Evolutionary conservation across 2,113 vertebrate species (phyloP).

Genomic region (Sceloporus undulatus): DNA sequence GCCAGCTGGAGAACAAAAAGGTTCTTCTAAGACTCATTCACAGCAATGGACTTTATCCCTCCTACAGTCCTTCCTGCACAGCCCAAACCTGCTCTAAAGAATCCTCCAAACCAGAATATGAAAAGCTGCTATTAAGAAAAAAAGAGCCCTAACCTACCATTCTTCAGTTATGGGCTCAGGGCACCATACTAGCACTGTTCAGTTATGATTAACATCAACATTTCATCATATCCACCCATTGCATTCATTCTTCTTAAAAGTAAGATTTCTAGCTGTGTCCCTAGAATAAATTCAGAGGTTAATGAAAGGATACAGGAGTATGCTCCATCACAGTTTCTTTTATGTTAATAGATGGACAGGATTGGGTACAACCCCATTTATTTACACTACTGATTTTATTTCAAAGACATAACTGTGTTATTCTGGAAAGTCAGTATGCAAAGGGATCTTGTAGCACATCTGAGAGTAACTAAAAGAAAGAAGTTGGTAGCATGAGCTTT

Average conservation of each 20-base stretch:
- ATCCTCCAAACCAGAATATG: no score
- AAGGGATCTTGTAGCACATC: no score
- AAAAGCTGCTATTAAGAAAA: background rate
- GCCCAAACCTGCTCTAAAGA: background rate
- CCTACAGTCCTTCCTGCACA: background rate
- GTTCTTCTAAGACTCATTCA: background rate
- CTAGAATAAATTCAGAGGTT: no score
- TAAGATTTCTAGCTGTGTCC: no score
- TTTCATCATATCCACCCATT: background rate
- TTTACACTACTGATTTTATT: no score
- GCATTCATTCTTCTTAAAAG: background rate
- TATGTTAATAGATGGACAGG: background rate
- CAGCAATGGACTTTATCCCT: background rate
- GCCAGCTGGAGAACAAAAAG: constrained; percentile 18
- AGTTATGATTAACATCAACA: background rate
- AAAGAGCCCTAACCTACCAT: background rate
- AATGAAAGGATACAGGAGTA: no score
- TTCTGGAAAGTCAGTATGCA: no score
- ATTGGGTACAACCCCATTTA: background rate
- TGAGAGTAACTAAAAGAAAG: no score
- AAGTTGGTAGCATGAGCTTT: no score
- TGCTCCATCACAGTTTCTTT: background rate
- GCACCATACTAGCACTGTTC: background rate
- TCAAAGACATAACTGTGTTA: no score
- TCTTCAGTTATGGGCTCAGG: background rate